phyloP scores from a whole-genome alignment of 2,888 invertebrate species.

The Noctua fimbriata region DNA sequence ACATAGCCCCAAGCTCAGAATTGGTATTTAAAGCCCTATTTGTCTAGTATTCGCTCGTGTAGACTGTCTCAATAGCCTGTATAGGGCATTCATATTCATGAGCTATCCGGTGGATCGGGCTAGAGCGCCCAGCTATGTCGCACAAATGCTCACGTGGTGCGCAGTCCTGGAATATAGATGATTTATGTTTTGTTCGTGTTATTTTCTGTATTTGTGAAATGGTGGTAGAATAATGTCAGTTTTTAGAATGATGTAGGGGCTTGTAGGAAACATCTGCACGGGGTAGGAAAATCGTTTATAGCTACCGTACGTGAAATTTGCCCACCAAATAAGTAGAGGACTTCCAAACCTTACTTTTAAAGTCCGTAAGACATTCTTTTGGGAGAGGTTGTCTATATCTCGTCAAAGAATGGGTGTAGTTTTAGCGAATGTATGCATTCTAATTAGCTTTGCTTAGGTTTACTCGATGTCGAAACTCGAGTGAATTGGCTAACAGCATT shows the following conservation, averaged over 20 bases:
- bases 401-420: not conserved
- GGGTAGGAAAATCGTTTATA: not conserved
- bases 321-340: not conserved
- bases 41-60: constrained; percentile 45
- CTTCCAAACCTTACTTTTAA: not conserved
- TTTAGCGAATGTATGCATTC: not conserved
- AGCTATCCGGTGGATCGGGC: constrained; percentile 43
- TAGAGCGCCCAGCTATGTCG: constrained; percentile 37
- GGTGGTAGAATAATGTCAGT: not conserved
- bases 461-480: not conserved
- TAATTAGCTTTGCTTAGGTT: not conserved
- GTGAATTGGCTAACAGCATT: not conserved
- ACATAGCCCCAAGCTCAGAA: constrained; percentile 24
- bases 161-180: constrained; percentile 34
- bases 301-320: not conserved
- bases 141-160: constrained; percentile 49
- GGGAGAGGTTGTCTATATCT: no score
- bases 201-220: constrained; percentile 42
- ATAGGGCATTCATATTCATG: constrained; percentile 66
- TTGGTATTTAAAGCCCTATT: constrained; percentile 63
- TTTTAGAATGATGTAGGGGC: not conserved
- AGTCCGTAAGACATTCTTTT: not conserved
- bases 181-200: constrained; percentile 39
- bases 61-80: constrained; percentile 50
- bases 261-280: not conserved